Evolutionary conservation across 2,888 invertebrate genomes (phyloP).

Genomic region (Anagyrus pseudococci): DNA sequence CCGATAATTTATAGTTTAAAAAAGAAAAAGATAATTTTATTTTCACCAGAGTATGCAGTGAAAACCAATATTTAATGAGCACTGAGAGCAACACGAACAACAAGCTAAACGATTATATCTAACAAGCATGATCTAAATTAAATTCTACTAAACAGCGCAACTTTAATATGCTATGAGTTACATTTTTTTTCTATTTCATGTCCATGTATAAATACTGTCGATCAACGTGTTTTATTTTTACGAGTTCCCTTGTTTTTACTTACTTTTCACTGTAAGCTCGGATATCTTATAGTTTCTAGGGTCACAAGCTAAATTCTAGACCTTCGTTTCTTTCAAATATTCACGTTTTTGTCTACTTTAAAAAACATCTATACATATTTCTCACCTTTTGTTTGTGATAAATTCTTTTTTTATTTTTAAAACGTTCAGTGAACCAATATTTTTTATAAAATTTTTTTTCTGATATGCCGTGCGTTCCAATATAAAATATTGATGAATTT

Average conservation of each 20-base stretch:
- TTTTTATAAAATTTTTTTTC: too few relatives aligned
- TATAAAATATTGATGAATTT: too few relatives aligned
- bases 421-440: conserved; percentile 15
- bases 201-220: not conserved
- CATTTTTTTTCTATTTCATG: not conserved
- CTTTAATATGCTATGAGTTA: not conserved
- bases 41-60: too few relatives aligned
- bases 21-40: too few relatives aligned
- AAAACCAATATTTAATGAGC: too few relatives aligned
- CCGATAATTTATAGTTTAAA: too few relatives aligned
- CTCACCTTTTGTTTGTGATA: conserved; percentile 3
- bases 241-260: not conserved
- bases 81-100: too few relatives aligned
- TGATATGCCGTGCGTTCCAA: too few relatives aligned
- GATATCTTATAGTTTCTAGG: too few relatives aligned
- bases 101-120: too few relatives aligned
- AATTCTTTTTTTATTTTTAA: conserved; percentile 9
- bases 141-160: not conserved
- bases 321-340: not conserved
- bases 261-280: not conserved
- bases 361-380: conserved; percentile 7
- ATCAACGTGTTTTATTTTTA: not conserved
- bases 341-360: conserved; percentile 9
- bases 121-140: not conserved
- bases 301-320: not conserved